Percentiles rank a stretch among this genome's conserved stretches.
Evolutionary conservation across 2,113 vertebrate species (phyloP).

Genomic region (Hippocampus zosterae): DNA sequence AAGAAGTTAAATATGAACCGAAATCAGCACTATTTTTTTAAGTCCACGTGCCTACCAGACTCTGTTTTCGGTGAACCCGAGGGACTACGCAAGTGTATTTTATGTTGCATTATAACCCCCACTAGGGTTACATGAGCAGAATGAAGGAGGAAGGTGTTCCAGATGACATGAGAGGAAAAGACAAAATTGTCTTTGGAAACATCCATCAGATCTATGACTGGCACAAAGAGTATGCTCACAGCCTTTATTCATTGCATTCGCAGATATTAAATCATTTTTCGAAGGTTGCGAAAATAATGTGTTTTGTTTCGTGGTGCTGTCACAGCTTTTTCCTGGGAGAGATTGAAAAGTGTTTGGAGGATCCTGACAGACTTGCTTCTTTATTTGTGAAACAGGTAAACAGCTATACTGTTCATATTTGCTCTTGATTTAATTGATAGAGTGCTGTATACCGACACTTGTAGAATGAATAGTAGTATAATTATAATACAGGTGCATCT

Average conservation of each 20-base stretch:
- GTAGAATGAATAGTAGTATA: not conserved
- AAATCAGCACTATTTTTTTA: not conserved
- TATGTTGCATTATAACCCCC: not conserved
- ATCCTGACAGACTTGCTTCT: constrained; percentile 89
- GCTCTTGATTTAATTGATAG: not conserved
- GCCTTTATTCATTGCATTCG: not conserved
- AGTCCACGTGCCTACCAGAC: not conserved
- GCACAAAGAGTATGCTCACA: constrained; percentile 90
- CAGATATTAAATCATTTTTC: too few relatives aligned
- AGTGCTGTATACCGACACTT: not conserved
- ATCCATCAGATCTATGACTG: constrained; percentile 99
- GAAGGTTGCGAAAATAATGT: not conserved
- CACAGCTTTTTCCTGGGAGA: constrained; percentile 94
- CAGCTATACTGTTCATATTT: not conserved
- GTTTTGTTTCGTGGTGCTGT: constrained; percentile 20
- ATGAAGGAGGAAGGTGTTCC: constrained; percentile 98
- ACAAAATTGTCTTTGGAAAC: constrained; percentile 99
- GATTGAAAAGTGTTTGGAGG: constrained; percentile 96
- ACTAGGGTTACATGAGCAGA: constrained; percentile 93
- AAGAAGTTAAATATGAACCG: not conserved
- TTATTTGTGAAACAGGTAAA: constrained; percentile 93
- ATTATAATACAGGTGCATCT: not conserved
- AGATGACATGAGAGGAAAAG: constrained; percentile 99
- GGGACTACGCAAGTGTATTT: not conserved
- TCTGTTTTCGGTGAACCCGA: not conserved